These are phyloP conservation scores for Diadema setosum DNA, from an alignment of 35 echinoderm and acorn worm genomes.

Conservation along the genomic window DNA sequence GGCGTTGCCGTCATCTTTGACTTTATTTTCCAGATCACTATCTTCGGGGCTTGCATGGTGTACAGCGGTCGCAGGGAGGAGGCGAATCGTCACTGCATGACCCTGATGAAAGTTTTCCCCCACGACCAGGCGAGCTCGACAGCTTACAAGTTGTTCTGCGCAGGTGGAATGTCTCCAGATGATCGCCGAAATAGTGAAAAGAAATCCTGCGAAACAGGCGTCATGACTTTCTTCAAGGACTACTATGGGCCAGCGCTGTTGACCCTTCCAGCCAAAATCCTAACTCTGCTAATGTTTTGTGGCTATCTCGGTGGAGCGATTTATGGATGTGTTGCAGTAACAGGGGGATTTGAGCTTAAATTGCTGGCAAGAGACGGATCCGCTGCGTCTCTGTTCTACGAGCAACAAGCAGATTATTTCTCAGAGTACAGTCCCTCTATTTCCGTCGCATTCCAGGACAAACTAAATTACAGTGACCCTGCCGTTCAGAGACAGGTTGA, in stretches of 20 bases:
- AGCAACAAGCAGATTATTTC: slow-evolving; percentile 33
- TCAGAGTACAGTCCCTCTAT: slow-evolving; percentile 44
- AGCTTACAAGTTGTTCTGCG: slow-evolving; percentile 37
- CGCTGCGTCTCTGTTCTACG: slow-evolving; percentile 23
- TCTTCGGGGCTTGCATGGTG: no score
- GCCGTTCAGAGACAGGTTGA: slow-evolving; percentile 27
- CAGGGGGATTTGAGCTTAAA: slow-evolving; percentile 25
- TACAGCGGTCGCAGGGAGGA: slow-evolving; percentile 64
- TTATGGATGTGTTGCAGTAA: slow-evolving; percentile 36
- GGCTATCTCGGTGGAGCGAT: slow-evolving; percentile 23
- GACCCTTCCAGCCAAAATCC: no score
- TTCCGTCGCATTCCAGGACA: slow-evolving; percentile 28
- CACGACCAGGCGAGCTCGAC: background rate
- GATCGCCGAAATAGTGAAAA: background rate
- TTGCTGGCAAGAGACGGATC: slow-evolving; percentile 56
- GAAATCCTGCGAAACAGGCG: background rate
- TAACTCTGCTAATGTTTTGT: background rate
- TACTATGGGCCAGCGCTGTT: slow-evolving; percentile 40
- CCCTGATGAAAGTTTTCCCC: slow-evolving; percentile 40
- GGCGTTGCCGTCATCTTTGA: slow-evolving; percentile 66
- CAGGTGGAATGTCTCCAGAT: slow-evolving; percentile 16
- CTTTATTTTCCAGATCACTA: slow-evolving; percentile 71
- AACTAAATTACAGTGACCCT: slow-evolving; percentile 42
- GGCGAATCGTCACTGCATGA: slow-evolving; percentile 52
- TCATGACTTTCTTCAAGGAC: slow-evolving; percentile 66